Base-by-base conservation (phyloP, 2,113 vertebrate genomes). In the Merops nubicus region DNA sequence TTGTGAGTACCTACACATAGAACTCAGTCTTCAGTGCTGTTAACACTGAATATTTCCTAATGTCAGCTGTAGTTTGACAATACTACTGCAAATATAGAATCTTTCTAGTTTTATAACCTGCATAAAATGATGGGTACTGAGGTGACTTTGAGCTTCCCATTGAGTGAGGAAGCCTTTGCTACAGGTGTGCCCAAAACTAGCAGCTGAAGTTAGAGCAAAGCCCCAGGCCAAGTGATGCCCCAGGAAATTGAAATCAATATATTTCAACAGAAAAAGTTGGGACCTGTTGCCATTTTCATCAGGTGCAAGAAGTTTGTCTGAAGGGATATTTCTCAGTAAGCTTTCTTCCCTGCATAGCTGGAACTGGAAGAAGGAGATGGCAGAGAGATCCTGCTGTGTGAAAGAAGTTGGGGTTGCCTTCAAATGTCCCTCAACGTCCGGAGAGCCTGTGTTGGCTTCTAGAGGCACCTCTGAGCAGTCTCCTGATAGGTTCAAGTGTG, bases 281-380 rank as follows among this genome's bases (percentile, higher is more conserved):
- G 85, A 99, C 99, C 94, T 98, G 88, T 89, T 98, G 67, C 98
- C 98, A 0, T 97, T 96, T 20, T 69, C 75, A 38, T 99, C 98
- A 0, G 96, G 48, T 8, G 85, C 89, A 20, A 99, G 94, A 59
- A 99, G 82, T 0, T 91, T 97, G 7, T 96, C 93, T 9, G 89
- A 97, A 2, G 98, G 95, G 72, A 98, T 70, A 15, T 42, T 74
- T 45, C 67, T 93, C 83, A 99, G 96, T 9, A 95, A 57, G 25
- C 18, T 96, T 56, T 98, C 98, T 75, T 98, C 98, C 79, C 88
- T 97, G 91, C 95, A 95, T 36, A 99, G 98, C 94, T 99, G 99
- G 34, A 97, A 97, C 96, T 98, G 97, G 96, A 99, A 99, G 93
- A 98, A 99, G 31, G 95, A 88, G 9, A 97, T 82, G 69, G 79